A percentile compares a stretch with the other conserved stretches of the same genome.
These are phyloP conservation scores for Drosophila takahashii DNA, from an alignment of 1,140 invertebrate genomes.

Conservation along the genomic window DNA sequence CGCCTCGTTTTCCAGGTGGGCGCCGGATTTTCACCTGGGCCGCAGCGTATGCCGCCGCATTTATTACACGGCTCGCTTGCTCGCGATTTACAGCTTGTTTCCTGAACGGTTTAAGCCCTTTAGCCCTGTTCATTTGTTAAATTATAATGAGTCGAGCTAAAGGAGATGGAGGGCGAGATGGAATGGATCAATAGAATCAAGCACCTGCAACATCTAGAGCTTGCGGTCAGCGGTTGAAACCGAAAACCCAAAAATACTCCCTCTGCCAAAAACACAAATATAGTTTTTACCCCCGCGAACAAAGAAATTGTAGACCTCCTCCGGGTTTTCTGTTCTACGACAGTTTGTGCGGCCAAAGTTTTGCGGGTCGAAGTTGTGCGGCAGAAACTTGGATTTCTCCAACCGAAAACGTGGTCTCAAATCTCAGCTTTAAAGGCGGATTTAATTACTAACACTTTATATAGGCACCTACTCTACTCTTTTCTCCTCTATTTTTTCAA, in stretches of 20 bases:
- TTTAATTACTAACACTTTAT: constrained; percentile 34
- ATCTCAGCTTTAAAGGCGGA: constrained; percentile 27
- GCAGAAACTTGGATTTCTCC: constrained; percentile 29
- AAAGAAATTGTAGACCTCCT: constrained; percentile 16
- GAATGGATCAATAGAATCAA: constrained; percentile 20
- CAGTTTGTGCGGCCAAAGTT: constrained; percentile 41
- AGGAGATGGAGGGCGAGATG: neutral
- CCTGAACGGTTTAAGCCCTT: constrained; percentile 67
- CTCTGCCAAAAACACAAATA: constrained; percentile 15
- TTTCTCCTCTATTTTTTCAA: constrained; percentile 23
- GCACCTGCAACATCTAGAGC: constrained; percentile 22
- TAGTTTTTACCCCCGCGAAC: constrained; percentile 1
- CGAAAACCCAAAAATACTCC: constrained; percentile 4
- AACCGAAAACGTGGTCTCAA: neutral
- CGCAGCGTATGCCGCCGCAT: constrained; percentile 56
- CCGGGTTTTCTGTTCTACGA: constrained; percentile 10
- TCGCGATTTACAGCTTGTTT: constrained; percentile 64
- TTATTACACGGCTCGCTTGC: constrained; percentile 58
- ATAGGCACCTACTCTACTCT: neutral
- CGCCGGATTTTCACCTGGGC: constrained; percentile 49
- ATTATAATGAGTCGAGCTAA: constrained; percentile 58
- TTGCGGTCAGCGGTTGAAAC: constrained; percentile 21
- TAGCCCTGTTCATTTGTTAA: constrained; percentile 69
- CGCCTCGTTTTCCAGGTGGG: constrained; percentile 32
- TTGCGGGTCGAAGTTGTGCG: constrained; percentile 28